These are phyloP conservation scores for Acestrorhynchus altus DNA, from an alignment of 2,797 vertebrate genomes.

Conservation along the genomic window DNA sequence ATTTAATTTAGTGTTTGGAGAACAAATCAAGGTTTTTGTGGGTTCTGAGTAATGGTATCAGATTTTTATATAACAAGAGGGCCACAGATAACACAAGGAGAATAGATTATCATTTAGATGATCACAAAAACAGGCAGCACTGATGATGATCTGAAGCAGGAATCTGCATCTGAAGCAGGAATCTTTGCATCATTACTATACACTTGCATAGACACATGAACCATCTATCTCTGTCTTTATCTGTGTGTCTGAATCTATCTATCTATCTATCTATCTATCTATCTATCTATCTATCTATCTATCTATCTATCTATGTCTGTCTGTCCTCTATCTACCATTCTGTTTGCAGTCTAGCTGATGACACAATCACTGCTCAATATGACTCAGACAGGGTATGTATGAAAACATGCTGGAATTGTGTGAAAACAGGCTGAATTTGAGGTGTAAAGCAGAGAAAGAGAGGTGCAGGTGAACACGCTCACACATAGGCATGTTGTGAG, in stretches of 20 bases:
- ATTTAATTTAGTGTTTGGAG: constrained; percentile 8
- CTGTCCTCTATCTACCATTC: not conserved
- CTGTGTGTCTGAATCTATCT: not conserved
- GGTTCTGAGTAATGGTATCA: constrained; percentile 13
- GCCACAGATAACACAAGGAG: not conserved
- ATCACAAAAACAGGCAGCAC: not conserved
- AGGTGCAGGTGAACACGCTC: constrained; percentile 19
- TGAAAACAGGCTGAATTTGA: constrained; percentile 1
- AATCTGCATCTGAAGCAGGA: not conserved
- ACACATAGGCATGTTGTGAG: constrained; percentile 22
- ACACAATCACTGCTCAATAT: not conserved
- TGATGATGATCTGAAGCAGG: not conserved
- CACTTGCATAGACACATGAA: not conserved
- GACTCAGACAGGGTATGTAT: not conserved
- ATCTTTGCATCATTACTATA: too few species aligned
- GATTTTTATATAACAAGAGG: not conserved
- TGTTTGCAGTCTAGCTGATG: not conserved
- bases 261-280: not conserved
- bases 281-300: not conserved
- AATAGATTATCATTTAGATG: not conserved
- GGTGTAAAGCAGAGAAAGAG: not conserved
- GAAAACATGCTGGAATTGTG: not conserved
- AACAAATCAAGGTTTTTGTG: constrained; percentile 27
- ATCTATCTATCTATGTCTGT: too few species aligned
- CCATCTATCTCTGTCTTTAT: constrained; percentile 6